Evolutionary conservation across 2,797 vertebrate species (phyloP).

Genomic region (Arnoldichthys spilopterus): DNA sequence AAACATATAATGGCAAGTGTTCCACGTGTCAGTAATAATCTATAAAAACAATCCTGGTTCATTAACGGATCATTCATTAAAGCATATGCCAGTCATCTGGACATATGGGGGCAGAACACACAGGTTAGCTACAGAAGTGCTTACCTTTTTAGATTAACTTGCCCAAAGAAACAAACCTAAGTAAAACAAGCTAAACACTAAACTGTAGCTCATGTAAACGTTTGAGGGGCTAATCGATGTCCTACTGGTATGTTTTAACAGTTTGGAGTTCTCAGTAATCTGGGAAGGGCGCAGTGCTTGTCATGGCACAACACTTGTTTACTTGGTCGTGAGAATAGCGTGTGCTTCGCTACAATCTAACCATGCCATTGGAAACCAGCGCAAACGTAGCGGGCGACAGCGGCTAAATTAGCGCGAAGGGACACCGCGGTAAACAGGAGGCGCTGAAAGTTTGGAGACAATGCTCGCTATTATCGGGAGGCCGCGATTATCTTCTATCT

Average conservation of each 20-base stretch:
- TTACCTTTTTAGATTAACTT: too few species aligned
- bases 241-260: neutral
- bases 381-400: neutral
- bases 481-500: conserved; percentile 26
- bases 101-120: too few species aligned
- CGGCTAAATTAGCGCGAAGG: neutral
- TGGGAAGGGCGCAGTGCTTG: neutral
- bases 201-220: neutral
- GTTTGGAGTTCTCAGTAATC: neutral
- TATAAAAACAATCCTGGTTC: too few species aligned
- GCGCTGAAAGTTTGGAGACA: conserved; percentile 30
- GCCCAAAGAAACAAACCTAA: too few species aligned
- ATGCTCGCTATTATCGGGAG: conserved; percentile 32
- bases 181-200: neutral
- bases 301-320: neutral
- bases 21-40: too few species aligned
- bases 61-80: too few species aligned
- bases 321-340: neutral
- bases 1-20: too few species aligned
- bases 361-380: neutral
- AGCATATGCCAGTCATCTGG: too few species aligned
- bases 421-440: neutral
- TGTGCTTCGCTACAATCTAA: too few species aligned
- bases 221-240: neutral
- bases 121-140: neutral